A percentile compares a stretch with the other conserved stretches of the same genome.
phyloP scores from a whole-genome alignment of 2,888 invertebrate species.

The Lasioglossum calceatum region DNA sequence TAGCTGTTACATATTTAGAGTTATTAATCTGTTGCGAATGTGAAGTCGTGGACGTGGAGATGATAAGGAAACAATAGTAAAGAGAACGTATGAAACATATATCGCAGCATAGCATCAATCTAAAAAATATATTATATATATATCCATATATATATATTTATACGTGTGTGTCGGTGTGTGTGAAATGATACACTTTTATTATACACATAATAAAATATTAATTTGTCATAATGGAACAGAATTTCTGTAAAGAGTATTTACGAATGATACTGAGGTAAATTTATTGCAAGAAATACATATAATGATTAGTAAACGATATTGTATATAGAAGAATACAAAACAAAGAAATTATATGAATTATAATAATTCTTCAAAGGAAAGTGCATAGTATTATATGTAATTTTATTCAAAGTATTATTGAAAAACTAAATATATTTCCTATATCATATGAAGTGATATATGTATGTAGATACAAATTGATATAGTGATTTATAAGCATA shows the following conservation, averaged over 20 bases:
- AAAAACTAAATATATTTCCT: neutral
- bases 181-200: slow-evolving; percentile 1
- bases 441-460: slow-evolving; percentile 23
- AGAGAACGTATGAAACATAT: neutral
- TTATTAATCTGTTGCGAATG: neutral
- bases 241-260: slow-evolving; percentile 6
- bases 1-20: slow-evolving; percentile 4
- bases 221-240: neutral
- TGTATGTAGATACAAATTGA: slow-evolving; percentile 7
- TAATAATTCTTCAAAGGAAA: neutral
- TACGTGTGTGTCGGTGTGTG: neutral
- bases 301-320: neutral
- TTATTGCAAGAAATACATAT: slow-evolving; percentile 8
- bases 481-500: neutral
- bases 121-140: neutral
- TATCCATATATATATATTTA: neutral
- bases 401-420: slow-evolving; percentile 42
- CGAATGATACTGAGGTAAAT: neutral
- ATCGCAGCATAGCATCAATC: slow-evolving; percentile 5
- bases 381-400: slow-evolving; percentile 31
- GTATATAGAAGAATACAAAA: neutral
- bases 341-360: neutral
- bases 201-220: neutral
- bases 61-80: slow-evolving; percentile 11
- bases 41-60: slow-evolving; percentile 9